These are phyloP conservation scores for Poeciliopsis turneri DNA, from an alignment of 2,797 vertebrate species.

Conservation along the genomic window DNA sequence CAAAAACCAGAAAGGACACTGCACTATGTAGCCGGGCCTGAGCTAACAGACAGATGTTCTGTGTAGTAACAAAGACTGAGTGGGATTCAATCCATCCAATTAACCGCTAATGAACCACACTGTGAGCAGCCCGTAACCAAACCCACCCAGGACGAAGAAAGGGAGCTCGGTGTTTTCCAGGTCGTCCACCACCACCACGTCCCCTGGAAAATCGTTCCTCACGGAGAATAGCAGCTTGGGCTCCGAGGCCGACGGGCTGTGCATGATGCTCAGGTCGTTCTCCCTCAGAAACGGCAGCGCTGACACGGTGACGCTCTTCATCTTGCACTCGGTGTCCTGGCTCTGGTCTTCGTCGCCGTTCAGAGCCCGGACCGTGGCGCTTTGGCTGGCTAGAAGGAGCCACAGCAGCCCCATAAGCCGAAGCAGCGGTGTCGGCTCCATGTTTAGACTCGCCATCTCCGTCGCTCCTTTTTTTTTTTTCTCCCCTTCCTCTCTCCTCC, in stretches of 20 bases:
- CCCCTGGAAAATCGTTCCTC: constrained; percentile 95
- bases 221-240: constrained; percentile 99
- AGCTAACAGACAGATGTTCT: constrained; percentile 54
- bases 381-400: constrained; percentile 49
- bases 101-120: constrained; percentile 20
- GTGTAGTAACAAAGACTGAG: constrained; percentile 11
- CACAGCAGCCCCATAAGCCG: constrained; percentile 50
- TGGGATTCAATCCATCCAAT: constrained; percentile 4
- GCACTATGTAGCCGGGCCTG: constrained; percentile 45
- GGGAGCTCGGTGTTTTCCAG: constrained; percentile 99
- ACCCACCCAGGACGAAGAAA: constrained; percentile 96
- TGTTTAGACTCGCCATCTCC: constrained; percentile 69
- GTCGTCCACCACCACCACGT: constrained; percentile 96
- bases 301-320: constrained; percentile 98
- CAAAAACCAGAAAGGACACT: neutral
- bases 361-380: constrained; percentile 51
- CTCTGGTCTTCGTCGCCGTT: constrained; percentile 85
- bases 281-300: constrained; percentile 96
- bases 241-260: constrained; percentile 97
- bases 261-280: constrained; percentile 99
- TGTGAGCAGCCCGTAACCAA: neutral
- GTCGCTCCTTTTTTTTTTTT: constrained; percentile 37
- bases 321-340: constrained; percentile 94
- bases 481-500: neutral
- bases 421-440: constrained; percentile 64